Conservation (phyloP, 1,140 invertebrate species). For the Brachionus koreanus region DNA sequence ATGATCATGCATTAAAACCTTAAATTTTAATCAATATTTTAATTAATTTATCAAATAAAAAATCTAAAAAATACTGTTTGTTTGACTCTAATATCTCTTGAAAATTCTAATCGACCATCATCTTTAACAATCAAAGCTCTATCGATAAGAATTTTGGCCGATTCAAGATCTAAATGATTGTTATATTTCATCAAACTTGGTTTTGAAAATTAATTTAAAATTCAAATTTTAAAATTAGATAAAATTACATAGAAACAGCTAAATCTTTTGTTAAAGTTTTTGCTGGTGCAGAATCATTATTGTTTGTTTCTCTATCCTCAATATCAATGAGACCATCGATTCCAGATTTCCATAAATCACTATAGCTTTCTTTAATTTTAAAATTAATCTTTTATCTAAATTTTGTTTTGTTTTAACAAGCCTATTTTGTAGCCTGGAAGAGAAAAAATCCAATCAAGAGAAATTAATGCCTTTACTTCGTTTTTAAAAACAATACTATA, state of each 20-base stretch:
- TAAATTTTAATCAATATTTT: too few species aligned
- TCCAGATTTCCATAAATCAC: not conserved
- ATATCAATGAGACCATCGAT: conserved; percentile 10
- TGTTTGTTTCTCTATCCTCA: not conserved
- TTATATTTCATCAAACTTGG: conserved; percentile 22
- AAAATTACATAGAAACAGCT: conserved; percentile 16
- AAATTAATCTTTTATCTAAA: not conserved
- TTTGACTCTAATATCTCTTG: conserved; percentile 33
- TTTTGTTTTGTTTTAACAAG: not conserved
- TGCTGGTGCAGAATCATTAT: not conserved
- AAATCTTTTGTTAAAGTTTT: not conserved
- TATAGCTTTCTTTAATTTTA: not conserved
- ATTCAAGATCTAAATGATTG: conserved; percentile 17
- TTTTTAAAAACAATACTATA: conserved; percentile 31
- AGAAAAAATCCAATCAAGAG: conserved; percentile 34
- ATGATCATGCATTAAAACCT: conserved; percentile 12
- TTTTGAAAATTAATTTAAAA: not conserved
- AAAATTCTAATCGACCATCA: conserved; percentile 18
- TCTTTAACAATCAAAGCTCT: conserved; percentile 16
- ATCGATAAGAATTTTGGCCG: conserved; percentile 19
- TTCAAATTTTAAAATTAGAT: not conserved
- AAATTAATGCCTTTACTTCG: conserved; percentile 8
- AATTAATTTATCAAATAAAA: too few species aligned
- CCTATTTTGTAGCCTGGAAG: conserved; percentile 36
- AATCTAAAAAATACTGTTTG: too few species aligned